phyloP scores from a whole-genome alignment of 2,888 invertebrate species.

The Drosophila formosana region DNA sequence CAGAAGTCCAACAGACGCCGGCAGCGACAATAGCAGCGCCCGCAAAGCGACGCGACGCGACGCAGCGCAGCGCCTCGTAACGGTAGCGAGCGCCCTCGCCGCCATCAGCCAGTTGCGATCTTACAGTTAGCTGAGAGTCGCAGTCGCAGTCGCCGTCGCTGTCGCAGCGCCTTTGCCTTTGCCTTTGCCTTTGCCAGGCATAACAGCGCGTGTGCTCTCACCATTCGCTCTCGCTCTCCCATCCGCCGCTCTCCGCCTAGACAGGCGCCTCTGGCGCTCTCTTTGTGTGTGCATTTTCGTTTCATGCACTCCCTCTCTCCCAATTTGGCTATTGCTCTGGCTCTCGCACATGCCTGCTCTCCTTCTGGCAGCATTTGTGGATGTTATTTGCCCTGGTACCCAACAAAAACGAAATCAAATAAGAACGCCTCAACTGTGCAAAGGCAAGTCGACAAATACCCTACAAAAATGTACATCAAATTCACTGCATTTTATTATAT shows the following conservation, averaged over 20 bases:
- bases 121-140: constrained; percentile 47
- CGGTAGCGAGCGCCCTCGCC: constrained; percentile 4
- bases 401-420: constrained; percentile 34
- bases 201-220: constrained; percentile 7
- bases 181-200: constrained; percentile 33
- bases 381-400: constrained; percentile 40
- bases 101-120: constrained; percentile 42
- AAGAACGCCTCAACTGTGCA: constrained; percentile 9
- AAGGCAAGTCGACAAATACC: constrained; percentile 1
- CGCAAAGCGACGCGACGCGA: background rate
- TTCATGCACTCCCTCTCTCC: constrained; percentile 44
- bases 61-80: constrained; percentile 8
- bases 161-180: constrained; percentile 20
- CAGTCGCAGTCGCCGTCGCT: constrained; percentile 15
- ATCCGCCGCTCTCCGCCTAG: constrained; percentile 9
- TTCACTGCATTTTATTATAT: no score
- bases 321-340: constrained; percentile 14
- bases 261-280: constrained; percentile 5
- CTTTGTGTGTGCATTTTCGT: constrained; percentile 34
- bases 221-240: constrained; percentile 3
- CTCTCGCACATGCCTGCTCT: constrained; percentile 26
- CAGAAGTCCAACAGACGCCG: constrained; percentile 46
- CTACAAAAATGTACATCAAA: background rate
- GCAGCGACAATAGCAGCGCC: constrained; percentile 28
- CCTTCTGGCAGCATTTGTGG: constrained; percentile 19